Evolutionary conservation across 2,797 vertebrate genomes (phyloP), one percentile per base, ranked within the genome.

Genomic region (Acanthiza pusilla): DNA sequence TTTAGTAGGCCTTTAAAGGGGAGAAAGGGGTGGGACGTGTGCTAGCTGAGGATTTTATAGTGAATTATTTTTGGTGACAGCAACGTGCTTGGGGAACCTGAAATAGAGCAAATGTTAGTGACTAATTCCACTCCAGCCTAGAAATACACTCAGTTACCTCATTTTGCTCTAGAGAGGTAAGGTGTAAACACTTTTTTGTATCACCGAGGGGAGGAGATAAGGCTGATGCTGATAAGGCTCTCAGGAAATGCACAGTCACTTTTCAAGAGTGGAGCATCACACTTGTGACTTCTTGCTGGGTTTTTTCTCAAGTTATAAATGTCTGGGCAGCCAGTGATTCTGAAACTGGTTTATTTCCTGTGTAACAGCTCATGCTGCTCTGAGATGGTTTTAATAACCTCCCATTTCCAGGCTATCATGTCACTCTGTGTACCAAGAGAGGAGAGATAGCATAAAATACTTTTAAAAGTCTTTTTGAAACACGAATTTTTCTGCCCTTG

Each of bases 331-430:
- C 77, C 71, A 96, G 88, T 94, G 73, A 93, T 96, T 95, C 67
- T 97, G 95, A 96, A 96, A 97, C 94, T 92, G 57, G 36, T 70
- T 93, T 91, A 62, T 81, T 96, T 97, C 96, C 96, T 96, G 95
- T 91, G 48, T 63, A 65, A 36, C 71, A 70, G 8, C n/a, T 43
- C 25, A 0, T 13, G 45, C 42, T 60, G 51, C 17, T 74, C 76
- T 90, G 15, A 88, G 86, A 27, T 23, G 76, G 18, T 88, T 91
- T 93, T 36, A 89, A 50, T 55, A 20, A 66, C 22, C 57, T 86
- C 45, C 30, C 55, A 48, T 57, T 55, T 42, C 42, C 81, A 67
- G 63, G 20, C 51, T 58, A 9, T 75, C 36, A 1, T 40, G 60
- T 60, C 61, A 63, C 72, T 2, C 3, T n/a, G 40, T 47, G 32